Evolutionary conservation across 2,888 invertebrate species (phyloP), one percentile per base, ranked within the genome.

Genomic region (Coelinius sp.): DNA sequence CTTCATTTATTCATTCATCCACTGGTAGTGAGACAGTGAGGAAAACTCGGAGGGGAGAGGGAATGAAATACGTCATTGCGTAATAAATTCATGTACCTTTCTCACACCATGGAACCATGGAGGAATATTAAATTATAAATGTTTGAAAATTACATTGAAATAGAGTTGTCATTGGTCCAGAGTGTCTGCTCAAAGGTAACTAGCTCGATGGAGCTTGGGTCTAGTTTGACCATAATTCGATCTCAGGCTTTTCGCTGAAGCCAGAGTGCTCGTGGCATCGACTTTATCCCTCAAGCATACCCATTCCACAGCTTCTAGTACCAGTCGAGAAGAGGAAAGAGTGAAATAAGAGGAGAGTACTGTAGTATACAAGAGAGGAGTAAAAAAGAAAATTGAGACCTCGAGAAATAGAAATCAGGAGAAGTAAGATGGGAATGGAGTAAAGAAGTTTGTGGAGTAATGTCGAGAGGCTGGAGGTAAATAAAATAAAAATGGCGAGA

Each of bases 401-500:
- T 14, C 46, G 17, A 8, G 46, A 59, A 59, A 59, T 35, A 17
- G 59, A 31, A 59, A 59, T 59, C 59, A 31, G 22, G 35, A 31
- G 59, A 17, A 59, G 59, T 35, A 59, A 31, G 44, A 44, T 31
- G 17, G 12, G 25, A 44, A 12, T 17, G 46, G 31, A 27, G 20
- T n/a, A 24, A 24, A 59, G 22, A 62, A 59, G 59, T 68, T 68
- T 59, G 31, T 59, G 12, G 24, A 53, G 66, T 20, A 38, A 7
- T 6, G 46, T 65, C 49, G 46, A 49, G 65, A 24, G 24, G 25
- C n/a, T 25, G 25, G 24, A 12, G n/a, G 31, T 8, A 20, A 52
- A 25, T 27, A 35, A 41, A 38, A 17, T 27, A 14, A 41, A 41
- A 49, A 46, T 44, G 20, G 25, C 8, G 8, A 44, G 31, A 59